Conservation (phyloP, 2,888 invertebrate species). For the Bombylius discolor region DNA sequence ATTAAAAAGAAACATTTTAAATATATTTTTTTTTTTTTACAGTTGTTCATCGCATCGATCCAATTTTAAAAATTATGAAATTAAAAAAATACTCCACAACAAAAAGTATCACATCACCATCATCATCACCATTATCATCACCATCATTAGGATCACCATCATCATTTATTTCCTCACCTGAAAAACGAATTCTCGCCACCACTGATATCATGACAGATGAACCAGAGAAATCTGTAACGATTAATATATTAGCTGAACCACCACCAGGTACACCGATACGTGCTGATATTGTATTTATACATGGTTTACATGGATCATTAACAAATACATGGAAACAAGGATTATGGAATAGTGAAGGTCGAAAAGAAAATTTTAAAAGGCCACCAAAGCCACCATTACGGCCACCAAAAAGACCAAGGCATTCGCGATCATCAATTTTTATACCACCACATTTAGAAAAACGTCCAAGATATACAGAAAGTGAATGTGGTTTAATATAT, state of each 20-base stretch:
- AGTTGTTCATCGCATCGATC: slow-evolving; percentile 27
- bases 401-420: slow-evolving; percentile 30
- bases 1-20: too few relatives aligned
- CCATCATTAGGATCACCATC: neutral
- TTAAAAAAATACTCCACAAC: slow-evolving; percentile 22
- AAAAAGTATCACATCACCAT: neutral
- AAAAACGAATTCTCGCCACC: too few relatives aligned
- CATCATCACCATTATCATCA: neutral
- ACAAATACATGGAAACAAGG: slow-evolving; percentile 76
- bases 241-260: slow-evolving; percentile 32
- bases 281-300: slow-evolving; percentile 69
- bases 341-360: slow-evolving; percentile 42
- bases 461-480: slow-evolving; percentile 23
- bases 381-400: slow-evolving; percentile 33
- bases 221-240: slow-evolving; percentile 27
- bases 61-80: slow-evolving; percentile 30
- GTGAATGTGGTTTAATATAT: neutral
- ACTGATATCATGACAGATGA: slow-evolving; percentile 4
- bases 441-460: slow-evolving; percentile 29
- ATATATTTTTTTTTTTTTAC: neutral
- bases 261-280: slow-evolving; percentile 29
- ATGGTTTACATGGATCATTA: slow-evolving; percentile 56
- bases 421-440: slow-evolving; percentile 26
- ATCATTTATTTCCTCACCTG: too few relatives aligned
- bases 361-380: slow-evolving; percentile 31